These are phyloP conservation scores for Sapayoa aenigma DNA, from an alignment of 2,113 vertebrate species.

Conservation along the genomic window DNA sequence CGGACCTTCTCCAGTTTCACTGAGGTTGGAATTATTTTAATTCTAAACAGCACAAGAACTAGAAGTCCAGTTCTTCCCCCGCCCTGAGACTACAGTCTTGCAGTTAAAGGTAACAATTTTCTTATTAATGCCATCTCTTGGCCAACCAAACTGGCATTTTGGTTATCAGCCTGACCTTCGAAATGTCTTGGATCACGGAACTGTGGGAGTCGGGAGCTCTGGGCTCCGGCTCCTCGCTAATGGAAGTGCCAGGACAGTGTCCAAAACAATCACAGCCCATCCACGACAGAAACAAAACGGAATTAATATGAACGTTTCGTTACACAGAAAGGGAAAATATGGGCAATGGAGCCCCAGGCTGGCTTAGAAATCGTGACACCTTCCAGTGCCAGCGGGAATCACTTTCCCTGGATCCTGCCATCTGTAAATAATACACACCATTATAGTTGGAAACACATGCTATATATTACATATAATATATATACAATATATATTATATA, in stretches of 20 bases:
- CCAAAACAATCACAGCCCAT: not conserved
- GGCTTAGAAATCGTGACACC: not conserved
- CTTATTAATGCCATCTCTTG: not conserved
- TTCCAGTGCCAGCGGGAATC: not conserved
- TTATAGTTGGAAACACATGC: no score
- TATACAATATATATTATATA: no score
- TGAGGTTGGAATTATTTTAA: not conserved
- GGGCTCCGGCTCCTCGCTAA: not conserved
- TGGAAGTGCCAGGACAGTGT: not conserved
- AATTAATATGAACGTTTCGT: not conserved
- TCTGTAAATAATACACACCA: not conserved
- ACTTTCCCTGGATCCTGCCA: not conserved
- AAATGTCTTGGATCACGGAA: not conserved
- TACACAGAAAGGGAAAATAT: accelerated
- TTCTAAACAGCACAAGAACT: not conserved
- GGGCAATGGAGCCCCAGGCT: not conserved
- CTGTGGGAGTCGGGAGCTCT: not conserved
- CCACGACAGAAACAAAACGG: not conserved
- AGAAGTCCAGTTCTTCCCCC: not conserved
- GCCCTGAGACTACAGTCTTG: not conserved
- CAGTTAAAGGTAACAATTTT: not conserved
- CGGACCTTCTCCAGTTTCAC: not conserved
- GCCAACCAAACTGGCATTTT: not conserved
- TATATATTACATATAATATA: no score
- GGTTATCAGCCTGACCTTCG: not conserved